A percentile compares a stretch with the other conserved stretches of the same genome.
These are phyloP conservation scores for Aurelia coerulea DNA, from an alignment of 30 jellyfish, hydroid and myxozoan genomes.

Conservation along the genomic window DNA sequence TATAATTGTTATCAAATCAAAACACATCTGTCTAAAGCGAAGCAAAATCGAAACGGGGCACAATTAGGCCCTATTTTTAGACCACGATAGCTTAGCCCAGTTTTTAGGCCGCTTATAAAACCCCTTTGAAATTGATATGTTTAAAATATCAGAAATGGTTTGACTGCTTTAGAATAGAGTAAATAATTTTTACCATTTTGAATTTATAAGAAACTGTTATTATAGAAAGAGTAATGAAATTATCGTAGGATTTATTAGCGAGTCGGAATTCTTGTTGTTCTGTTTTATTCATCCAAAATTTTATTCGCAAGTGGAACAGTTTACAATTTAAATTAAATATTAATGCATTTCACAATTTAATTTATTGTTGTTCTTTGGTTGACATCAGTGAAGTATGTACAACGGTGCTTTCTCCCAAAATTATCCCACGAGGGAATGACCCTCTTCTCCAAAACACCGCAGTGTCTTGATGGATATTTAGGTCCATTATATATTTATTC, in stretches of 20 bases:
- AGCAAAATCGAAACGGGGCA: no score
- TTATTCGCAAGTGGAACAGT: neutral
- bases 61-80: no score
- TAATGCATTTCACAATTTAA: constrained; percentile 6
- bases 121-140: constrained; percentile 3
- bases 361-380: neutral
- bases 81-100: no score
- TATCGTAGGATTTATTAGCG: constrained; percentile 13
- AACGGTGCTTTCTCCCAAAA: no score
- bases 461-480: no score
- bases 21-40: no score
- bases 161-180: constrained; percentile 7
- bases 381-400: neutral
- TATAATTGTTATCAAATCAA: no score
- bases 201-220: constrained; percentile 14
- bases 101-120: no score
- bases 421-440: no score
- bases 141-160: constrained; percentile 11
- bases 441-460: no score
- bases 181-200: constrained; percentile 4
- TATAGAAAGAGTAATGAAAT: constrained; percentile 25
- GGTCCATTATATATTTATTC: no score
- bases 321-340: neutral
- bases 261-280: neutral
- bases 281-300: neutral